These are phyloP conservation scores for Acholoe squamosa DNA, from an alignment of 2,888 invertebrate genomes.

Conservation along the genomic window DNA sequence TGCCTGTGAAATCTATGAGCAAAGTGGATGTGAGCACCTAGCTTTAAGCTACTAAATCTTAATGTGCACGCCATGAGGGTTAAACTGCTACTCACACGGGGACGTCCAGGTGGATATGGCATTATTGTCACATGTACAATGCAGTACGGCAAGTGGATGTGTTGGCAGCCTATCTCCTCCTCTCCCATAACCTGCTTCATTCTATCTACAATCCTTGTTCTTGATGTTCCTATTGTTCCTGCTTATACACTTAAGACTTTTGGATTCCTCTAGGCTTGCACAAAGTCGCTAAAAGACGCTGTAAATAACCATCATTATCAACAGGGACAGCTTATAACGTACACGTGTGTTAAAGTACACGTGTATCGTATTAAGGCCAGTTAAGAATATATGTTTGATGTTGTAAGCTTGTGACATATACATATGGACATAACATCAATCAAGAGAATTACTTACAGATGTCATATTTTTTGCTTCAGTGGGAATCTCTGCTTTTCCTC, in stretches of 20 bases:
- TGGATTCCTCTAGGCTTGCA: not conserved
- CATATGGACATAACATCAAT: too few relatives aligned
- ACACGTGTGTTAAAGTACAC: too few relatives aligned
- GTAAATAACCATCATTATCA: too few relatives aligned
- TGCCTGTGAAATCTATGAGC: conserved; percentile 2
- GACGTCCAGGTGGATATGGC: not conserved
- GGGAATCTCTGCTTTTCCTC: too few relatives aligned
- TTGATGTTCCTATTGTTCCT: not conserved
- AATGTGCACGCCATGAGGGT: conserved; percentile 6
- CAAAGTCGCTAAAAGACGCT: not conserved
- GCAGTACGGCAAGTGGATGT: conserved; percentile 18
- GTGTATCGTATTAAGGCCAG: too few relatives aligned
- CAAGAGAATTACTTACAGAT: too few relatives aligned
- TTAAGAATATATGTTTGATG: too few relatives aligned
- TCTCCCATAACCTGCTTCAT: not conserved
- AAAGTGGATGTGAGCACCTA: not conserved
- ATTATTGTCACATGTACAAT: too few relatives aligned
- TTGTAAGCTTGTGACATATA: too few relatives aligned
- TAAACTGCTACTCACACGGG: not conserved
- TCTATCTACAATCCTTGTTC: not conserved
- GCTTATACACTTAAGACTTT: not conserved
- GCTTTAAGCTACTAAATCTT: conserved; percentile 45
- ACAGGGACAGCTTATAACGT: too few relatives aligned
- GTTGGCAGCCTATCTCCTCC: not conserved
- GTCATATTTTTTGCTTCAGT: too few relatives aligned